Percentiles rank a stretch among this genome's conserved stretches.
Evolutionary conservation across 2,888 invertebrate genomes (phyloP).

Genomic region (Griposia aprilina): DNA sequence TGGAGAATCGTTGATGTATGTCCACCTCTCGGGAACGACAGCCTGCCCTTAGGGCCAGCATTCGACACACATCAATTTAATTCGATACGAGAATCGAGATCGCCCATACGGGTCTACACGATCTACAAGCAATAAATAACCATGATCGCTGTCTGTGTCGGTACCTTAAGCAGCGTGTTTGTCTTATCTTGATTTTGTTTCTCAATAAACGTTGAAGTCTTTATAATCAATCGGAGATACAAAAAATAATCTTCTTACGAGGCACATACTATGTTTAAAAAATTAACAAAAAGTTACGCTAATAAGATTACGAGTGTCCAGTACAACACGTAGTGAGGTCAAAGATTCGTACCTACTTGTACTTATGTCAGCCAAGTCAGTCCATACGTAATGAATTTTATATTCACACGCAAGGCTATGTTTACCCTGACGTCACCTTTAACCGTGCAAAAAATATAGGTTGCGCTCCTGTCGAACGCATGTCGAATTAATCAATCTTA

Average conservation of each 20-base stretch:
- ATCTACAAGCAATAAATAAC: constrained; percentile 49
- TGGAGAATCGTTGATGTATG: constrained; percentile 86
- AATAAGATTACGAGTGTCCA: constrained; percentile 55
- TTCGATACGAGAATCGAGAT: constrained; percentile 77
- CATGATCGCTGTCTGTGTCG: constrained; percentile 16
- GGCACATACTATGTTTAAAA: not conserved
- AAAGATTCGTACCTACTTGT: constrained; percentile 48
- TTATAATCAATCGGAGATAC: not conserved
- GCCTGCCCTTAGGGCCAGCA: constrained; percentile 75
- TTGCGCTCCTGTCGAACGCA: constrained; percentile 66
- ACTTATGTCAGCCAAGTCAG: constrained; percentile 52
- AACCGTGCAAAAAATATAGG: constrained; percentile 68
- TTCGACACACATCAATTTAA: constrained; percentile 81
- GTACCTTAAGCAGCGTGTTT: constrained; percentile 20
- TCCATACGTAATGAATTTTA: constrained; percentile 69
- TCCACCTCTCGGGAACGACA: constrained; percentile 73
- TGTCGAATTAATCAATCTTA: constrained; percentile 66
- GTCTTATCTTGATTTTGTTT: constrained; percentile 43
- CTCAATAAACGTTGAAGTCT: constrained; percentile 9
- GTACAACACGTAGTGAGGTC: constrained; percentile 49
- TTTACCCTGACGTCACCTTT: constrained; percentile 74
- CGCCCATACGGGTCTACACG: constrained; percentile 65
- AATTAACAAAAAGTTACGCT: constrained; percentile 44
- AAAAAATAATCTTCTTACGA: constrained; percentile 5
- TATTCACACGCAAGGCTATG: constrained; percentile 74